These are phyloP conservation scores for Echinops telfairi DNA, from an alignment of 2,113 vertebrate genomes.

Conservation along the genomic window DNA sequence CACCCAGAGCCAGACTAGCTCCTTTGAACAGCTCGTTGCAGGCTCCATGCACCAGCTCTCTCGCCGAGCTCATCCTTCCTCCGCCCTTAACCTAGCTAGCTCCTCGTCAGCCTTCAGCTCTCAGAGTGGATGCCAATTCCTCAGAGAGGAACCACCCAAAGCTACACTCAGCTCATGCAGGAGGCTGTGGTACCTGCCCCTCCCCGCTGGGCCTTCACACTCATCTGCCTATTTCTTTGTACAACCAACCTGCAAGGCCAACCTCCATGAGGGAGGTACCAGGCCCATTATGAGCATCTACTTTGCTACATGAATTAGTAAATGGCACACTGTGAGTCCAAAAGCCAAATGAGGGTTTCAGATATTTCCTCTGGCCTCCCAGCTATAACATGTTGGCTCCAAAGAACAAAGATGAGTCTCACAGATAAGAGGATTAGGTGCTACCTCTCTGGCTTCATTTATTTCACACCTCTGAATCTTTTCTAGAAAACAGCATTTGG, in stretches of 20 bases:
- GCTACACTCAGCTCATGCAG: background rate
- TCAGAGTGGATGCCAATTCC: background rate
- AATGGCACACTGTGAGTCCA: fast-evolving
- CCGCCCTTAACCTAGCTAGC: background rate
- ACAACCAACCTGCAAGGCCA: background rate
- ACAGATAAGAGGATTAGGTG: no score
- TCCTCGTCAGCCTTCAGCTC: background rate
- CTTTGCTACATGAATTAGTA: background rate
- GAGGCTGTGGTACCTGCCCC: fast-evolving
- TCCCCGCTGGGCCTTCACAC: background rate
- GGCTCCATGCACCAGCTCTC: background rate
- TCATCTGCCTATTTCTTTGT: background rate
- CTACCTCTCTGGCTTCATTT: background rate
- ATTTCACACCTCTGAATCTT: background rate
- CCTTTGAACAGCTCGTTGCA: background rate
- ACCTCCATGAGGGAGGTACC: background rate
- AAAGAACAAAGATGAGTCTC: background rate
- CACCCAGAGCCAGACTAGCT: background rate
- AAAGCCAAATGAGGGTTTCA: background rate
- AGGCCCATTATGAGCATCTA: background rate
- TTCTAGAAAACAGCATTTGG: background rate
- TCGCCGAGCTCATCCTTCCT: background rate
- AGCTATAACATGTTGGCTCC: background rate
- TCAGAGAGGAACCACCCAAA: background rate
- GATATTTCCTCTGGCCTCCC: background rate